phyloP scores from a whole-genome alignment of 92 coral and sea anemone species.

The Anthopleura xanthogrammica region DNA sequence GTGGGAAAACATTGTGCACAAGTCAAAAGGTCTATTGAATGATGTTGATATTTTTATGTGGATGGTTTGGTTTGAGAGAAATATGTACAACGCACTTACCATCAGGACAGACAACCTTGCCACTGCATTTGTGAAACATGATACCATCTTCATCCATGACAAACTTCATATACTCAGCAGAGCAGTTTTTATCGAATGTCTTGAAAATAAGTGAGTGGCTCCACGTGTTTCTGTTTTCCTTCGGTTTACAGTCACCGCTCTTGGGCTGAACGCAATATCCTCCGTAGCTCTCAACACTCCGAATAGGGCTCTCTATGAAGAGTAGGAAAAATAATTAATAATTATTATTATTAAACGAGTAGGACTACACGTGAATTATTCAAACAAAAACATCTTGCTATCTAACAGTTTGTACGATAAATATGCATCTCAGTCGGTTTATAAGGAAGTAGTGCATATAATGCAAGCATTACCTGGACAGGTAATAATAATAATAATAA shows the following conservation, averaged over 20 bases:
- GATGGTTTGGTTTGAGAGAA: no score
- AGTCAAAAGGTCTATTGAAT: no score
- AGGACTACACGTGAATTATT: background rate
- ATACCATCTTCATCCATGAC: constrained; percentile 52
- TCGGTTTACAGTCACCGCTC: constrained; percentile 52
- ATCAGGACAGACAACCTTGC: constrained; percentile 53
- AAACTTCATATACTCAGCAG: constrained; percentile 45
- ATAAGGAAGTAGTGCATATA: no score
- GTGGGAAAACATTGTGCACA: no score
- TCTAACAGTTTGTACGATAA: no score
- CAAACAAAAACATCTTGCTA: background rate
- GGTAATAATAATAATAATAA: background rate
- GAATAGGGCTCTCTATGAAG: constrained; percentile 54
- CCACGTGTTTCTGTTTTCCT: constrained; percentile 20
- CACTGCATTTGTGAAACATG: constrained; percentile 64
- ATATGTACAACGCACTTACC: constrained; percentile 2
- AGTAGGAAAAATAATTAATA: no score
- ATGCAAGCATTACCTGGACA: constrained; percentile 52
- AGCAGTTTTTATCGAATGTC: constrained; percentile 30
- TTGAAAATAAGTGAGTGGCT: constrained; percentile 3
- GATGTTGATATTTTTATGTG: no score
- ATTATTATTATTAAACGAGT: no score
- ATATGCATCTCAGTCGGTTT: no score
- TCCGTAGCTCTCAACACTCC: constrained; percentile 27
- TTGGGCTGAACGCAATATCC: constrained; percentile 61